A percentile compares a stretch with the other conserved stretches of the same genome.
These are phyloP conservation scores for Gnathonemus echidnorhynchus DNA, from an alignment of 2,113 vertebrate genomes.

Conservation along the genomic window DNA sequence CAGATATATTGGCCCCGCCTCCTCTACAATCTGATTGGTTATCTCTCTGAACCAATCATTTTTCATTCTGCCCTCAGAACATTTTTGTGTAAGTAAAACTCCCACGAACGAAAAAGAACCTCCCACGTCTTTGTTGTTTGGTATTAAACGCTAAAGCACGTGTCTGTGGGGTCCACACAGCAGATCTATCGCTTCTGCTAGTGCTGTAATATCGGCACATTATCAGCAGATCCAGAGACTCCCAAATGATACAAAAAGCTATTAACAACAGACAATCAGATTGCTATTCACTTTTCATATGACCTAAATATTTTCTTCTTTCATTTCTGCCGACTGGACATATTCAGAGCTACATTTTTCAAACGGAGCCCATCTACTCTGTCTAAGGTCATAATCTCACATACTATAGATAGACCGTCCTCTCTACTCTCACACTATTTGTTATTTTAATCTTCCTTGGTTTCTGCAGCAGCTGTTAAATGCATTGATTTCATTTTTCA, in stretches of 20 bases:
- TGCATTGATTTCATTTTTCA: neutral
- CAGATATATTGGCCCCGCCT: no score
- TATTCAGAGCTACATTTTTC: constrained; percentile 33
- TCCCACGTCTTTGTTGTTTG: neutral
- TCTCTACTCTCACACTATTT: neutral
- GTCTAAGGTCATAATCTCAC: constrained; percentile 38
- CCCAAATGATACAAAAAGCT: constrained; percentile 21
- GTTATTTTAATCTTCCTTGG: neutral
- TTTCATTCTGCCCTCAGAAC: no score
- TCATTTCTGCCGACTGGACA: constrained; percentile 39
- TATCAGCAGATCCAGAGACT: constrained; percentile 20
- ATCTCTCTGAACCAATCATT: no score
- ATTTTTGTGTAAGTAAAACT: neutral
- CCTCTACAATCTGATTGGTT: no score
- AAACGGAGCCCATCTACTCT: constrained; percentile 7
- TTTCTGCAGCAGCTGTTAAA: neutral
- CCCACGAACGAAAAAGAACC: neutral
- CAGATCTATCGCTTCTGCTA: constrained; percentile 39
- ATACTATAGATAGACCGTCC: constrained; percentile 2
- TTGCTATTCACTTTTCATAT: constrained; percentile 40
- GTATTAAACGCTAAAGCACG: constrained; percentile 22
- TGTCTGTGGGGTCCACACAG: constrained; percentile 34
- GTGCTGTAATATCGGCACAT: constrained; percentile 31
- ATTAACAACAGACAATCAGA: constrained; percentile 30
- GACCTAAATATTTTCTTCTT: constrained; percentile 52